Percentiles rank a stretch among this genome's conserved stretches.
Conservation (phyloP, 2,797 vertebrate genomes). For the Scyliorhinus canicula region DNA sequence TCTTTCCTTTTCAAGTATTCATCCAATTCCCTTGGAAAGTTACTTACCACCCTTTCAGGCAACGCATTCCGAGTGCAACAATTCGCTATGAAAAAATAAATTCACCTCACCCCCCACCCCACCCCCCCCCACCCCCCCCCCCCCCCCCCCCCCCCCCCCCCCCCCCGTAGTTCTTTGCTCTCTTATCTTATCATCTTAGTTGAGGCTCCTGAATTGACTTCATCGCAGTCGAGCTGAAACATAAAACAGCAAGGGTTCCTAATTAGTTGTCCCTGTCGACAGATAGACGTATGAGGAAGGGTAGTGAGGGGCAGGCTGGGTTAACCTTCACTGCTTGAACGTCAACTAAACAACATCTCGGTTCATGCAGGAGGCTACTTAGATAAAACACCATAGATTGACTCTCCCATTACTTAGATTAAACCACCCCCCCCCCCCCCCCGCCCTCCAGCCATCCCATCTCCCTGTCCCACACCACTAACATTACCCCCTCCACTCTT, state of each 20-base stretch:
- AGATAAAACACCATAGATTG: too few species aligned
- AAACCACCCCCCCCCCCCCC: too few species aligned
- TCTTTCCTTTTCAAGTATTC: not conserved
- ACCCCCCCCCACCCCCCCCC: too few species aligned
- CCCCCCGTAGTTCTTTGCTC: not conserved
- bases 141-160: too few species aligned
- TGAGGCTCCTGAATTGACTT: not conserved
- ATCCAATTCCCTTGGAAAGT: not conserved
- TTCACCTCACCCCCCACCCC: not conserved
- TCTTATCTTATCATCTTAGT: not conserved
- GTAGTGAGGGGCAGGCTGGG: not conserved
- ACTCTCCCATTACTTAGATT: too few species aligned
- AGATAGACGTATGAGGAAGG: not conserved
- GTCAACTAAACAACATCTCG: not conserved
- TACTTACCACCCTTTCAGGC: not conserved
- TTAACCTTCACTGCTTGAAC: not conserved
- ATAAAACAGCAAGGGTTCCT: not conserved
- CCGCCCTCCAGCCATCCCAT: too few species aligned
- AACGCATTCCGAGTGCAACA: not conserved
- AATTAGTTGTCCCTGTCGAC: not conserved
- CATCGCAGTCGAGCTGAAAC: not conserved
- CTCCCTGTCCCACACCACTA: too few species aligned
- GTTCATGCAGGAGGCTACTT: not conserved
- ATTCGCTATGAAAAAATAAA: not conserved
- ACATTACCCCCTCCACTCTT: too few species aligned